Conservation (phyloP, 92 coral and sea anemone genomes). For the Palythoa heliodiscus region DNA sequence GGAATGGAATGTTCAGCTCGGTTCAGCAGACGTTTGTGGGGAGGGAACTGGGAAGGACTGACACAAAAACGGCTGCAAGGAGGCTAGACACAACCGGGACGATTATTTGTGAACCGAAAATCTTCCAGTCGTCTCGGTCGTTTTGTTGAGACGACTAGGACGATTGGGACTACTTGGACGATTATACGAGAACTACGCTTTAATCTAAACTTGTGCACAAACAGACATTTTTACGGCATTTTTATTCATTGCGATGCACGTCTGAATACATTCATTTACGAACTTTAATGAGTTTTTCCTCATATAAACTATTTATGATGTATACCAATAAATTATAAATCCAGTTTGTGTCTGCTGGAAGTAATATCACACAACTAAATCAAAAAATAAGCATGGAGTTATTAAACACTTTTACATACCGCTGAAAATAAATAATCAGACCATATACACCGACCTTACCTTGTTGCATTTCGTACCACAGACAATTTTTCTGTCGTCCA, state of each 20-base stretch:
- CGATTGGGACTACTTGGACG: no score
- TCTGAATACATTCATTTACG: not conserved
- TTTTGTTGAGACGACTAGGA: no score
- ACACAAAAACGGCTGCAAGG: no score
- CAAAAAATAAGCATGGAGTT: not conserved
- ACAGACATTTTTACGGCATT: no score
- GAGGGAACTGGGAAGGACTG: no score
- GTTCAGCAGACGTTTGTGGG: no score
- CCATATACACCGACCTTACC: slow-evolving; percentile 77
- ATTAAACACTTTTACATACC: not conserved
- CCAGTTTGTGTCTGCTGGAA: not conserved
- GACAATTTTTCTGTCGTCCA: slow-evolving; percentile 81
- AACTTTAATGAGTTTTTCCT: not conserved
- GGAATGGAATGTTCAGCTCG: no score
- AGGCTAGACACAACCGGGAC: no score
- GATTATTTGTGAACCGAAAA: no score
- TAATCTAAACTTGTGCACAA: not conserved
- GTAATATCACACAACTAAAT: not conserved
- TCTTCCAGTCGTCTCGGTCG: no score
- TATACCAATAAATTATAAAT: slow-evolving; percentile 7
- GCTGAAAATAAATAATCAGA: not conserved
- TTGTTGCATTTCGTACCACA: slow-evolving; percentile 97
- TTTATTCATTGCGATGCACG: no score
- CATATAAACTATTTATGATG: slow-evolving; percentile 30
- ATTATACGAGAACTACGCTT: no score